Conservation (phyloP, 2,797 vertebrate genomes). For the Anguilla megastoma region DNA sequence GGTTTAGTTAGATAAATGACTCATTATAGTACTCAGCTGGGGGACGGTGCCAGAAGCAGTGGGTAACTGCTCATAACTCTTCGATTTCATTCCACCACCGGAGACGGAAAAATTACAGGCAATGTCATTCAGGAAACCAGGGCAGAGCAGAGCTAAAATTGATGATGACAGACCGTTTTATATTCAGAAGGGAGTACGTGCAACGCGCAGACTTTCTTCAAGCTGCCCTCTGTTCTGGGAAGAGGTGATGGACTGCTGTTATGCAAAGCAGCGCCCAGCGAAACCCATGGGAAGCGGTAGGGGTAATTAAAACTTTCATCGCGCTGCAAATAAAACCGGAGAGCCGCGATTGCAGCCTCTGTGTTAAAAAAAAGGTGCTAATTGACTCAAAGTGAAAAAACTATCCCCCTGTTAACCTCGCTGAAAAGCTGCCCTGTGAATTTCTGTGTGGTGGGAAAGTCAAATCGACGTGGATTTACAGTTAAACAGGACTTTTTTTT, state of each 20-base stretch:
- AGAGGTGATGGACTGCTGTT: neutral
- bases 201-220: neutral
- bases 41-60: neutral
- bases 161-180: neutral
- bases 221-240: neutral
- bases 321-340: conserved; percentile 46
- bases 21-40: neutral
- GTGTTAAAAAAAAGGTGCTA: conserved; percentile 42
- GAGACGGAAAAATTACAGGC: neutral
- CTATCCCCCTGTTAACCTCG: conserved; percentile 28
- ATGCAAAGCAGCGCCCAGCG: neutral
- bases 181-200: neutral
- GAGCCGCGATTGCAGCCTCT: conserved; percentile 32
- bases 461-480: neutral
- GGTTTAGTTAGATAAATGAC: neutral
- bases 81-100: neutral
- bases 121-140: neutral
- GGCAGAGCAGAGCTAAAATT: neutral
- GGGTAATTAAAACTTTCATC: conserved; percentile 52
- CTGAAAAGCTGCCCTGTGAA: neutral
- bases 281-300: conserved; percentile 42
- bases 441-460: neutral
- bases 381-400: conserved; percentile 42
- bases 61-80: neutral
- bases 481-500: neutral